phyloP scores from a whole-genome alignment of 2,888 invertebrate genomes.

The Hypomecis atomaria region DNA sequence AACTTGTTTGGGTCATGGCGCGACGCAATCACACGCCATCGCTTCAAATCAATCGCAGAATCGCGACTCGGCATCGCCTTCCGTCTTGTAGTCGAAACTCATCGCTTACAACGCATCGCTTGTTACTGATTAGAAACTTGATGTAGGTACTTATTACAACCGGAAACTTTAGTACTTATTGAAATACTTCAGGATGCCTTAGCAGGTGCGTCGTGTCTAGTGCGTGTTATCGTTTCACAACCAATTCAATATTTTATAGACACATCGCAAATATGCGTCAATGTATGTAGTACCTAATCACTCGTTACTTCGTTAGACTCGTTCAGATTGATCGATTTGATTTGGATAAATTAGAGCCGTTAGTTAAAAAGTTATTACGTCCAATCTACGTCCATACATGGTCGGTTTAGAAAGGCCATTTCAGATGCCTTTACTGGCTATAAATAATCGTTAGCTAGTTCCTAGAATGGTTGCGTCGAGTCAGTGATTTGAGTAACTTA shows the following conservation, averaged over 20 bases:
- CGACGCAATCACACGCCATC: slow-evolving; percentile 77
- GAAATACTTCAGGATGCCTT: too few species aligned
- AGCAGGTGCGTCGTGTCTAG: too few species aligned
- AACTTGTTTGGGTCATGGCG: slow-evolving; percentile 79
- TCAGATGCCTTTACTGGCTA: slow-evolving; percentile 42
- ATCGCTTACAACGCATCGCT: neutral
- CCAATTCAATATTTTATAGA: slow-evolving; percentile 13
- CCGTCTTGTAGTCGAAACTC: slow-evolving; percentile 30
- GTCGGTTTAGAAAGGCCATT: slow-evolving; percentile 52
- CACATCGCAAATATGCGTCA: slow-evolving; percentile 29
- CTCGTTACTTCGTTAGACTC: slow-evolving; percentile 40
- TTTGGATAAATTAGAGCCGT: slow-evolving; percentile 46
- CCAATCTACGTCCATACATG: slow-evolving; percentile 47
- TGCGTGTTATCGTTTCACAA: neutral
- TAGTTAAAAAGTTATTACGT: slow-evolving; percentile 48
- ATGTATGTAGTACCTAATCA: too few species aligned
- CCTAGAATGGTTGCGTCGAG: slow-evolving; percentile 51
- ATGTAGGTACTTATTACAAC: too few species aligned
- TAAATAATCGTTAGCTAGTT: slow-evolving; percentile 48
- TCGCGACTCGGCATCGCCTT: slow-evolving; percentile 52
- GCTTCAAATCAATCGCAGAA: slow-evolving; percentile 72
- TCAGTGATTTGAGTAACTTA: slow-evolving; percentile 55
- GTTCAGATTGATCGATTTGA: slow-evolving; percentile 42
- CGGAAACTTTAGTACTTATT: too few species aligned
- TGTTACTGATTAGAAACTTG: too few species aligned